Percentiles rank a stretch among this genome's conserved stretches.
Conservation (phyloP, 2,113 vertebrate genomes). For the Amia ocellicauda region DNA sequence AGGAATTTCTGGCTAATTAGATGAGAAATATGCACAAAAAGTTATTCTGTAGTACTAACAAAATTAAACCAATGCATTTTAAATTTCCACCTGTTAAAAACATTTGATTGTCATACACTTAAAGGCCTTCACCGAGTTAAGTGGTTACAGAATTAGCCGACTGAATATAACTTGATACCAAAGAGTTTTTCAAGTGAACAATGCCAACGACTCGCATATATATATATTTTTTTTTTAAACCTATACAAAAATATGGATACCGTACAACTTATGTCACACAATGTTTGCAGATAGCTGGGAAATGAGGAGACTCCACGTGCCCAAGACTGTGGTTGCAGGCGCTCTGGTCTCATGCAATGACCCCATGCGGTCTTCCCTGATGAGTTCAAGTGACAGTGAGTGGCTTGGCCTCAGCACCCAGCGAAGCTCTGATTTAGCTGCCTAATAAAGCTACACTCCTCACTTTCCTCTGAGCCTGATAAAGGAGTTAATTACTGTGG, state of each 20-base stretch:
- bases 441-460: constrained; percentile 10
- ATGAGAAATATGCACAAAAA: too few relatives aligned
- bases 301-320: background rate
- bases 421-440: constrained; percentile 1
- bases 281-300: too few relatives aligned
- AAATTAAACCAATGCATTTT: too few relatives aligned
- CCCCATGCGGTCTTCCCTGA: background rate
- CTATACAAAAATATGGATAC: background rate
- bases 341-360: background rate
- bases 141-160: constrained; percentile 19
- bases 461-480: constrained; percentile 15
- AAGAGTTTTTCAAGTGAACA: constrained; percentile 18
- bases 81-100: too few relatives aligned
- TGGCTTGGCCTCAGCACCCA: background rate
- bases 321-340: background rate
- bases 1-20: too few relatives aligned
- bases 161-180: constrained; percentile 11
- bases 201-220: constrained; percentile 5
- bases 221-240: background rate
- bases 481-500: constrained; percentile 24
- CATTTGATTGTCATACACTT: background rate
- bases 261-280: too few relatives aligned
- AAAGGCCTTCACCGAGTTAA: constrained; percentile 5
- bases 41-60: too few relatives aligned
- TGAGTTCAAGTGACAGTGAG: background rate